Evolutionary conservation across 2,797 vertebrate species (phyloP), one percentile per base, ranked within the genome.

Genomic region (Knipowitschia caucasica): DNA sequence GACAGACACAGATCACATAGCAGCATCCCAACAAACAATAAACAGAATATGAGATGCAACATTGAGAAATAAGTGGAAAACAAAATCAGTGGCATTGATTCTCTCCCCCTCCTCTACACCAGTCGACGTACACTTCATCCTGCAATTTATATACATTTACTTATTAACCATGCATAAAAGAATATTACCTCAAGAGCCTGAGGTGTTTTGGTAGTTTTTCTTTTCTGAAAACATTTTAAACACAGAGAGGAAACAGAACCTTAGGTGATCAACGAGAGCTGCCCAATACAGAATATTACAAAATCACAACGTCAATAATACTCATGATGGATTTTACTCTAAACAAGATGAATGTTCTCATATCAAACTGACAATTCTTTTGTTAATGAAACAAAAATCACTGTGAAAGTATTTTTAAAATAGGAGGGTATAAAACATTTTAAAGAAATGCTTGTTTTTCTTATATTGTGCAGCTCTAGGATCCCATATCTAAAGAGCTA

Each of bases 121-220:
- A 67, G 52, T 71, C 62, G 74, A 86, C 72, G 62, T 78, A 82
- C 73, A 78, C 64, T 84, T 87, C 75, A 79, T 88, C 81, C 86
- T 87, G 82, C 75, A 77, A 80, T 84, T 39, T 88, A 85, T 87
- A 86, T 88, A 90, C 87, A 88, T 56, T 77, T 84, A 85, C 81
- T 86, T 87, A 86, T 69, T 86, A 88, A 82, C 78, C 91, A 92
- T 91, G 89, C 90, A 90, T 86, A 87, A 90, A 89, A 85, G 69
- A 89, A 87, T 79, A 25, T 73, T 81, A 78, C 79, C 84, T 72
- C 65, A 67, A 80, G 72, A 69, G 62, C 82, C 74, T 77, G 80
- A 83, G 81, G 76, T 78, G 82, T 68, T 70, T 68, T 72, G 67
- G 73, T 82, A 81, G 30, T 55, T 74, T 75, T 54, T 80, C 39